Base-by-base conservation (phyloP, 2,113 vertebrate genomes). In the Indicator indicator region DNA sequence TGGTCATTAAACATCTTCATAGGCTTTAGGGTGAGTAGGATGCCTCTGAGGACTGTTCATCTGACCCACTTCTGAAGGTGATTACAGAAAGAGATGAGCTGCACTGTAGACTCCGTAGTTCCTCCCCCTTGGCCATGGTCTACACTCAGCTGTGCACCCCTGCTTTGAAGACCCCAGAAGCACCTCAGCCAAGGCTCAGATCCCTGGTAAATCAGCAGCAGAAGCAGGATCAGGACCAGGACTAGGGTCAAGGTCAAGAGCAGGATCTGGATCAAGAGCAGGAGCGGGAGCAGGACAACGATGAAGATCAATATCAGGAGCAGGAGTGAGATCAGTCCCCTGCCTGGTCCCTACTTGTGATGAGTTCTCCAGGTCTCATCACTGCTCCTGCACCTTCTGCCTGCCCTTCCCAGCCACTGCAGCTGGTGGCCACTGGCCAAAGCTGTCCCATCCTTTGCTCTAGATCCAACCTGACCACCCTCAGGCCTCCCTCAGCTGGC, bases 321-420 rank as follows among this genome's bases (percentile, higher is more conserved):
- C 32, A 59, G 15, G 19, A 64, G 26, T 64, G 40, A 27, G 19
- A 54, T 6, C n/a, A 4, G 3, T 1, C 36, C 70, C 62, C 78
- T 44, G 58, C 65, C 65, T 28, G 0, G 9, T 11, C 32, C 28
- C 15, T 1, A 3, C 2, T 1, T n/a, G 63, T 13, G 40, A 76
- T 26, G 80, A 88, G 23, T 11, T 73, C 16, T 2, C 64, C 91
- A 60, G 86, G 86, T 30, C 94, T 91, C 87, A 32, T 9, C 69
- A 1, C 40, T 1, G 0, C 32, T 76, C 76, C 55, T 17, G 0
- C 6, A 3, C 18, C 8, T 8, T 1, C 56, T 26, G 32, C 33
- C 70, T 6, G 1, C 18, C 81, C 76, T 80, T 52, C 76, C 56
- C 70, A 5, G 18, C 27, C 55, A 8, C 38, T 7, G 4, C 12